Evolutionary conservation across 1,140 invertebrate genomes (phyloP).

Genomic region (Asobara japonica): DNA sequence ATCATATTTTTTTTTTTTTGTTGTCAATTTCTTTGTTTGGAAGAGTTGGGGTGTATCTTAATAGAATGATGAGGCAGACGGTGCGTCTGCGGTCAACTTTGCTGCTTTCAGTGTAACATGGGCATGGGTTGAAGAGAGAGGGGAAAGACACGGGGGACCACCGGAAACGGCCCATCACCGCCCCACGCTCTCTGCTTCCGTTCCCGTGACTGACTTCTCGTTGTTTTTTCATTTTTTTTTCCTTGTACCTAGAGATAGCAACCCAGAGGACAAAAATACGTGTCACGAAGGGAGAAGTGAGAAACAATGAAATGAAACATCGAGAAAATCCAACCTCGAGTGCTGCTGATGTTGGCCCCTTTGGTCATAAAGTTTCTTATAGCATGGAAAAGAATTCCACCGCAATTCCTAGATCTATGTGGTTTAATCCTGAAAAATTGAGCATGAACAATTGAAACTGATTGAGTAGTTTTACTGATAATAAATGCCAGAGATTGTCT

Average conservation of each 20-base stretch:
- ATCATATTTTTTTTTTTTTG: conserved; percentile 8
- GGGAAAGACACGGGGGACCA: conserved; percentile 23
- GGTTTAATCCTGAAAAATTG: too few relatives aligned
- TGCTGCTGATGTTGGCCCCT: too few relatives aligned
- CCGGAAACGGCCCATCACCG: conserved; percentile 33
- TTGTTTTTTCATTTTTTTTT: conserved; percentile 10
- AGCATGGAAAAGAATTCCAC: too few relatives aligned
- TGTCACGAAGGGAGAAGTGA: not conserved
- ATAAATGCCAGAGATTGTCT: too few relatives aligned
- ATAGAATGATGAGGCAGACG: conserved; percentile 10
- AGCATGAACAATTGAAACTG: too few relatives aligned
- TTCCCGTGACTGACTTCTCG: conserved; percentile 35
- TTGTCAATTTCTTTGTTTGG: not conserved
- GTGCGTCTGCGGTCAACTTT: conserved; percentile 10
- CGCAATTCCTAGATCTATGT: too few relatives aligned
- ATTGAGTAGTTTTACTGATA: too few relatives aligned
- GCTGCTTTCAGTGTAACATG: not conserved
- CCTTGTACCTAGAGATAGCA: not conserved
- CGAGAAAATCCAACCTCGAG: not conserved
- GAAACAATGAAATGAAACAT: not conserved
- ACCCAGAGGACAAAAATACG: not conserved
- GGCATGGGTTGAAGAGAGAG: not conserved
- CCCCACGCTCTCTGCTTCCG: conserved; percentile 34
- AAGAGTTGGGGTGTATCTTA: conserved; percentile 14
- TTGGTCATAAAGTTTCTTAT: too few relatives aligned